A percentile compares a stretch with the other conserved stretches of the same genome.
Evolutionary conservation across 2,113 vertebrate species (phyloP).

Genomic region (Heloderma charlesbogerti): DNA sequence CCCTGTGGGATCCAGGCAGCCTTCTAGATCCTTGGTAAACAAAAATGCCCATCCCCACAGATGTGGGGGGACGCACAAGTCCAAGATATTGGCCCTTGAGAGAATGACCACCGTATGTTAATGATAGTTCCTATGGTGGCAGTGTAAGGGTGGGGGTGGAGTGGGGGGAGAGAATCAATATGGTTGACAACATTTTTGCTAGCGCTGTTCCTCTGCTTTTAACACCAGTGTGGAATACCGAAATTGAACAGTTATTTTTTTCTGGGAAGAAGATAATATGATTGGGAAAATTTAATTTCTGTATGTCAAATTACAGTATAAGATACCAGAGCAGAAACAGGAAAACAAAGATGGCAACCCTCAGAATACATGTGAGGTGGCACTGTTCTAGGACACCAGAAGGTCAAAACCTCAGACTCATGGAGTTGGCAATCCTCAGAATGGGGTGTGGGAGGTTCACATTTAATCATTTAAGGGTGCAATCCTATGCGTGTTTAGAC

Average conservation of each 20-base stretch:
- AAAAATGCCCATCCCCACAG: too few relatives aligned
- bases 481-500: too few relatives aligned
- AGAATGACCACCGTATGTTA: neutral
- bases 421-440: neutral
- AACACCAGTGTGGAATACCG: neutral
- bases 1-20: neutral
- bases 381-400: too few relatives aligned
- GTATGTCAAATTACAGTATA: neutral
- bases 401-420: neutral
- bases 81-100: neutral
- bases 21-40: neutral
- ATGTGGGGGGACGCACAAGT: neutral
- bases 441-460: neutral
- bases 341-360: neutral
- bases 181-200: neutral
- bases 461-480: too few relatives aligned
- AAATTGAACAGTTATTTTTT: neutral
- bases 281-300: neutral
- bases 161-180: neutral
- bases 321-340: too few relatives aligned
- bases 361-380: neutral
- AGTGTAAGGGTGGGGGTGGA: too few relatives aligned
- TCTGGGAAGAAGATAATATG: neutral
- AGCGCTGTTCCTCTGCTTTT: neutral
- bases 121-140: neutral